Evolutionary conservation across 2,113 vertebrate genomes (phyloP), one percentile per base, ranked within the genome.

Genomic region (Oxygymnocypris stewartii): DNA sequence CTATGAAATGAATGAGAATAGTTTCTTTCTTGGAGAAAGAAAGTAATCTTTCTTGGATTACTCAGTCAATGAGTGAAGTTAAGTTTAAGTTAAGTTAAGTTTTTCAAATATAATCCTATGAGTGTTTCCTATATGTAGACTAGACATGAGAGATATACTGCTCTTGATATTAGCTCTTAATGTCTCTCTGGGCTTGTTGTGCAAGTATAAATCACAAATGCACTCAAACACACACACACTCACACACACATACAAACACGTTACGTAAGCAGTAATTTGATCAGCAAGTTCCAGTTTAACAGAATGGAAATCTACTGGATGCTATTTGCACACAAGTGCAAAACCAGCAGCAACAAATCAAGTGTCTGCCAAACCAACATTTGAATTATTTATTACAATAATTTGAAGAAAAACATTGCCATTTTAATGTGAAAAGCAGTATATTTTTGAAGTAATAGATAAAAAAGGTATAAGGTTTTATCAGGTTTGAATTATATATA

Each of bases 221-320:
- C 75, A 84, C 16, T 13, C 47, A 59, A 23, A 65, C 12, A 82
- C 51, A 65, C 40, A 4, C 65, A 74, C 42, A 35, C 83, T 11
- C 28, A 51, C 42, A 84, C 57, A 28, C 14, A 18, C 20, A 76
- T 14, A 77, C 84, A 76, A 40, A 82, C 69, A 77, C 8, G 0
- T 87, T 77, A 35, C 23, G 2, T 78, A 76, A 82, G 57, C 31
- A 35, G 81, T 87, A 47, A 65, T 76, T n/a, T 77, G 85, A 83
- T n/a, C 59, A 71, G 49, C 16, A 78, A 77, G 28, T 73, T 40
- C 16, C 79, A 76, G 4, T 40, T 75, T 75, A 2, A 83, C n/a
- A 65, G 81, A 87, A 83, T 67, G 73, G 42, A 82, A 87, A 87
- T 84, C 37, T 75, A 80, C 71, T 86, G 67, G 67, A 54, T 49